phyloP scores from a whole-genome alignment of 2,888 invertebrate species.

The Dynastes grantii region DNA sequence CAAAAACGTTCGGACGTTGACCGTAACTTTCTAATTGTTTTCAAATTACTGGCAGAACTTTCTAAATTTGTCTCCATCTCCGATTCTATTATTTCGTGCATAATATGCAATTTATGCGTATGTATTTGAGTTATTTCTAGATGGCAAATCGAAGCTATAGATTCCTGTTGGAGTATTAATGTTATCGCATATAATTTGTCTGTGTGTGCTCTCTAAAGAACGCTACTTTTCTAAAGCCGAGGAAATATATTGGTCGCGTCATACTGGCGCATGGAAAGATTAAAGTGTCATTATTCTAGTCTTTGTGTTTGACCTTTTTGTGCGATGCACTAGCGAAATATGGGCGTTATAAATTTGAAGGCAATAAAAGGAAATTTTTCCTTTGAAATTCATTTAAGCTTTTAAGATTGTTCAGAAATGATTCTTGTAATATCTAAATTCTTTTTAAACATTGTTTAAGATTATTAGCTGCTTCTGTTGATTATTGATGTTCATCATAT shows the following conservation, averaged over 20 bases:
- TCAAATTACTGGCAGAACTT: background rate
- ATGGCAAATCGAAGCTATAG: background rate
- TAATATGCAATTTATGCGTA: background rate
- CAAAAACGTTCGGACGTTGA: background rate
- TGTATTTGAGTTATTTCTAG: background rate
- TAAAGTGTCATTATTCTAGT: constrained; percentile 31
- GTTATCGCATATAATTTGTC: background rate
- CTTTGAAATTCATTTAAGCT: background rate
- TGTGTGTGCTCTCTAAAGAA: background rate
- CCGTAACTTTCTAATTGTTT: constrained; percentile 11
- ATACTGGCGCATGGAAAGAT: constrained; percentile 29
- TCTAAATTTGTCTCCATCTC: background rate
- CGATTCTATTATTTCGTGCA: background rate
- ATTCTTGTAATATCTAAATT: too few relatives aligned
- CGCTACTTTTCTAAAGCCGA: constrained; percentile 8
- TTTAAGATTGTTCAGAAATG: too few relatives aligned
- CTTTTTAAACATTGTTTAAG: too few relatives aligned
- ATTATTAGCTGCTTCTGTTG: too few relatives aligned
- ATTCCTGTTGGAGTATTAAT: background rate
- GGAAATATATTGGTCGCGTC: constrained; percentile 35
- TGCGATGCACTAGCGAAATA: constrained; percentile 7
- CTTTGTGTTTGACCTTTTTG: constrained; percentile 5
- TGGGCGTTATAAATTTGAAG: background rate
- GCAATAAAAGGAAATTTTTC: background rate
- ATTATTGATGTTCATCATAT: too few relatives aligned